Evolutionary conservation across 2,797 vertebrate species (phyloP).

Genomic region (Tenualosa thibaudeaui): DNA sequence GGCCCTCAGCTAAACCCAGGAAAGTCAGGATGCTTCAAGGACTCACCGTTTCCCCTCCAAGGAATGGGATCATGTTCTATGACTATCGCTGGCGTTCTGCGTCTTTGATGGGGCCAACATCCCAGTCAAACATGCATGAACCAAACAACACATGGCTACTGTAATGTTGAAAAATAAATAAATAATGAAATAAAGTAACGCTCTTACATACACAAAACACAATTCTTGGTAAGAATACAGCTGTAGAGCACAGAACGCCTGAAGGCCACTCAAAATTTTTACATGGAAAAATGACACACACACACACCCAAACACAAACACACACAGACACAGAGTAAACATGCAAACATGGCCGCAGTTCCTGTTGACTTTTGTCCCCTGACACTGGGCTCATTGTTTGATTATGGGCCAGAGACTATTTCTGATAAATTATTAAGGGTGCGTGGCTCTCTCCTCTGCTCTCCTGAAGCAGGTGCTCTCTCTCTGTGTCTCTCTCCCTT

Average conservation of each 20-base stretch:
- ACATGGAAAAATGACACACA: constrained; percentile 27
- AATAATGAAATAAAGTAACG: background rate
- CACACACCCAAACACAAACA: constrained; percentile 2
- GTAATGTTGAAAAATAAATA: background rate
- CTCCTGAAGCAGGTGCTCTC: constrained; percentile 79
- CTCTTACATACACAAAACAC: background rate
- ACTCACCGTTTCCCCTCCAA: constrained; percentile 25
- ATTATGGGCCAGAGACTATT: constrained; percentile 73
- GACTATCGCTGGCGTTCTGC: background rate
- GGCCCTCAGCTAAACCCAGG: constrained; percentile 26
- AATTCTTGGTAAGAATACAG: background rate
- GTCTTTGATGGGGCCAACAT: background rate
- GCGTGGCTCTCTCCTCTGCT: constrained; percentile 62
- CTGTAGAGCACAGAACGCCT: background rate
- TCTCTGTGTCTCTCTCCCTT: no score
- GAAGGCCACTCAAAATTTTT: constrained; percentile 9
- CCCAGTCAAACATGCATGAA: background rate
- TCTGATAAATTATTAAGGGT: constrained; percentile 81
- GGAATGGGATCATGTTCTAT: constrained; percentile 37
- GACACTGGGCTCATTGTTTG: constrained; percentile 70
- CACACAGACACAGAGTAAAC: background rate
- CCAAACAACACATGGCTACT: background rate
- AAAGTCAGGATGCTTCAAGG: constrained; percentile 48
- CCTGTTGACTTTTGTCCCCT: constrained; percentile 38
- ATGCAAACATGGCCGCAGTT: background rate